Base-by-base conservation (phyloP, 2,113 vertebrate species). In the Bostrychus sinensis region DNA sequence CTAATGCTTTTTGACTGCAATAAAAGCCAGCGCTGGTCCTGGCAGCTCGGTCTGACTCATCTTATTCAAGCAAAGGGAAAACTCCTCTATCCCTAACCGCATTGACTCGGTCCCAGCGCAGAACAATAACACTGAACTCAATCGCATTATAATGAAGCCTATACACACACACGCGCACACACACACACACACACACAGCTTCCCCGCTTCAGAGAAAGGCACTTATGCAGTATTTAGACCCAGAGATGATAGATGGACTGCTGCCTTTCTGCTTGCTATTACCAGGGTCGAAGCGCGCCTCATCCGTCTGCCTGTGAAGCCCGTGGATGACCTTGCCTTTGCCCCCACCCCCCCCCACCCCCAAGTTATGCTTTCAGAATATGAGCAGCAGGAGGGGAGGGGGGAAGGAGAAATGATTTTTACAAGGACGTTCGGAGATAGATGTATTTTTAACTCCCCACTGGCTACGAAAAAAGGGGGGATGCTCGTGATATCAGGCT, bases 361-460 rank as follows among this genome's bases (percentile, higher is more conserved):
- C 76, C 85, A 60, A 91, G 84, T 89, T 87, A 88, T 81, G 85
- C 84, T 88, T 88, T 88, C 77, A 85, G 83, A 88, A 88, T 75
- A 74, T 79, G 85, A 86, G 77, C 78, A 59, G 66, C 62, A 60
- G 50, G 56, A 25, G 39, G 43, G 37, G 16, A 56, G 41, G 13
- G 48, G 28, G 14, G 57, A 20, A 5, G 20, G 20, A 39, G 41
- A 90, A 85, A 87, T 63, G 83, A 88, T 86, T 90, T 90, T 91
- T 78, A 82, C 89, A 92, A 92, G 90, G 90, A 89, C 89, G 26
- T 91, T 76, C 81, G 70, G 37, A 64, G 83, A 88, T 81, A 64
- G 78, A 88, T 88, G 81, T 90, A 86, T 88, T 91, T 89, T 90
- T 84, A 88, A 86, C 86, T 89, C 82, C 81, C 82, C 67, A 39